Base-by-base conservation (phyloP, 2,888 invertebrate species). In the Chaetoderma sp. region DNA sequence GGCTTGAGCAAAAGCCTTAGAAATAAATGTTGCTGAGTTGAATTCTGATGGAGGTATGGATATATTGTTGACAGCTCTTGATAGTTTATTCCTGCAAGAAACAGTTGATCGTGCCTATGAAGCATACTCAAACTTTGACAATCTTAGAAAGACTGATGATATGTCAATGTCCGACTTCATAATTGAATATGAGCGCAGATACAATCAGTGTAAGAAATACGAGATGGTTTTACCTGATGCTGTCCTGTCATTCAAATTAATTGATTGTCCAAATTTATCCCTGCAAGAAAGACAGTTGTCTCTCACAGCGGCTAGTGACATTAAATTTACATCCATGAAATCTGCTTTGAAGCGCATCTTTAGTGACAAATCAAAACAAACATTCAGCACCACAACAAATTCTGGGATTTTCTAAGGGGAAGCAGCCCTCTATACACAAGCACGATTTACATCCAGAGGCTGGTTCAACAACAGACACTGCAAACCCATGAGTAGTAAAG, bases 101-200 rank as follows among this genome's bases (percentile, higher is more conserved):
- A 23, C 25, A n/a, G 45, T 45, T 4, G 58, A 58, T 21, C 16
- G 21, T 5, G 58, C 47, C 25, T 49, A 47, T 32, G 18, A 21
- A 47, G 49, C 49, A 28, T 59, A 59, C 28, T 30, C 59, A 16
- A 49, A 28, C n/a, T 59, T 59, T 59, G 59, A 59, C 27, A 27
- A 10, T 10, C n/a, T 36, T 36, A 10, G 39, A 13, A 36, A 36
- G 39, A 36, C n/a, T 36, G 10, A 36, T 36, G 39, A n/a, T 13
- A 36, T 36, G 39, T 13, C 10, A 10, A 36, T 36, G 39, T 10
- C 39, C 10, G 39, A 36, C 39, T 36, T 36, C 39, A 36, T n/a
- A n/a, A n/a, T n/a, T n/a, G n/a, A n/a, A n/a, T n/a, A n/a, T n/a
- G n/a, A n/a, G n/a, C n/a, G n/a, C 39, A 36, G 39, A 36, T 36